Base-by-base conservation (phyloP, 2,113 vertebrate genomes). In the Poicephalus meyeri region DNA sequence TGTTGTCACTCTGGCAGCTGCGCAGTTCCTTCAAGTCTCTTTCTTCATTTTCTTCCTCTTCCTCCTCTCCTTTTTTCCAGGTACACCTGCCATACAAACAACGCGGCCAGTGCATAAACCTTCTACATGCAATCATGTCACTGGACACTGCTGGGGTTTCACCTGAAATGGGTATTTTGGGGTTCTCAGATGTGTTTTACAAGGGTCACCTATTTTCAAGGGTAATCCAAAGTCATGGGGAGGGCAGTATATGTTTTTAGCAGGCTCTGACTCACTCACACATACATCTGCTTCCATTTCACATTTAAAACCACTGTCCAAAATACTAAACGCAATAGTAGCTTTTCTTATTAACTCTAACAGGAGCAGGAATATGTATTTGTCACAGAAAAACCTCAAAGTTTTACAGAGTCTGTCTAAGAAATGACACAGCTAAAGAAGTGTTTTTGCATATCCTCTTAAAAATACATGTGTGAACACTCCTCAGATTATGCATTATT, bases 31-130 rank as follows among this genome's bases (percentile, higher is more conserved):
- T 97, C 96, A 97, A 93, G 97, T 96, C 80, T 97, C 93, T 66
- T 93, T 97, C 94, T 91, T 97, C 69, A 95, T 97, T 93, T 97
- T 97, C 94, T 93, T 97, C 86, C 91, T 95, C 96, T 93, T 97
- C 88, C 84, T 96, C 65, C 72, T 97, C 93, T 97, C 95, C 63
- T 95, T 97, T 95, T 97, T 97, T 29, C 72, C 94, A 72, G 93
- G 80, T 74, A 84, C 56, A 35, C 63, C 97, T 97, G 66, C 47
- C 33, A 74, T 13, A 41, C 31, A 94, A 66, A 86, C 19, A 92
- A 81, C 13, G 33, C 28, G 21, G 13, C 33, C 46, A 80, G 37
- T 95, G 49, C 55, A 86, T 33, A 89, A 88, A 53, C 37, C 21
- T 69, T 56, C 66, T 72, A 41, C 0, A 1, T 52, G 46, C 17